A percentile compares a stretch with the other conserved stretches of the same genome.
Conservation (phyloP, 2,888 invertebrate genomes). For the Orthosia cruda region DNA sequence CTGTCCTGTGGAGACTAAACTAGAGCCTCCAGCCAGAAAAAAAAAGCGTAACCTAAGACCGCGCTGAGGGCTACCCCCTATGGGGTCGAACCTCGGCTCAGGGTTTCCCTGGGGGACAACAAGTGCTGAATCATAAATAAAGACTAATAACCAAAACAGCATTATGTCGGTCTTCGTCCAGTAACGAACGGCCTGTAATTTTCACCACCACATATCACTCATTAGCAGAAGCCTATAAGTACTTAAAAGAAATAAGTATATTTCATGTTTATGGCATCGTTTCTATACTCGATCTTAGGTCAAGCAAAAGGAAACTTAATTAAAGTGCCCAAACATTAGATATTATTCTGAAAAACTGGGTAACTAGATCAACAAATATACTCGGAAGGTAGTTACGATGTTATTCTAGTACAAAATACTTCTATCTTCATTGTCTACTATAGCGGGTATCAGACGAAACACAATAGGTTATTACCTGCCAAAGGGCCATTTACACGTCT, state of each 20-base stretch:
- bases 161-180: not conserved
- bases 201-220: not conserved
- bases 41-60: too few species aligned
- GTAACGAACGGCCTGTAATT: not conserved
- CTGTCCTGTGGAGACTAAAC: too few species aligned
- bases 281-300: too few species aligned
- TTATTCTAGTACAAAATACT: conserved; percentile 17
- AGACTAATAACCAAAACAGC: not conserved
- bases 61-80: too few species aligned
- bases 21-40: too few species aligned
- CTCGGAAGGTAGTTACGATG: not conserved
- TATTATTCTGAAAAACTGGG: conserved; percentile 22
- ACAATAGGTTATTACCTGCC: conserved; percentile 25
- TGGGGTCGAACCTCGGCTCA: too few species aligned
- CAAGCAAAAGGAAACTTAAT: conserved; percentile 13
- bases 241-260: not conserved
- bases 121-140: too few species aligned
- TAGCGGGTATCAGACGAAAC: conserved; percentile 27
- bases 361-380: conserved; percentile 7
- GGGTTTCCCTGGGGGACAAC: too few species aligned
- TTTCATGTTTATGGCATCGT: not conserved
- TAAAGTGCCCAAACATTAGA: not conserved
- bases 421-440: conserved; percentile 20
- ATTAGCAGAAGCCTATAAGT: not conserved
- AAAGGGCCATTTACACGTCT: conserved; percentile 24